A percentile compares a stretch with the other conserved stretches of the same genome.
Conservation (phyloP, 2,888 invertebrate species). For the Protophormia terraenovae region DNA sequence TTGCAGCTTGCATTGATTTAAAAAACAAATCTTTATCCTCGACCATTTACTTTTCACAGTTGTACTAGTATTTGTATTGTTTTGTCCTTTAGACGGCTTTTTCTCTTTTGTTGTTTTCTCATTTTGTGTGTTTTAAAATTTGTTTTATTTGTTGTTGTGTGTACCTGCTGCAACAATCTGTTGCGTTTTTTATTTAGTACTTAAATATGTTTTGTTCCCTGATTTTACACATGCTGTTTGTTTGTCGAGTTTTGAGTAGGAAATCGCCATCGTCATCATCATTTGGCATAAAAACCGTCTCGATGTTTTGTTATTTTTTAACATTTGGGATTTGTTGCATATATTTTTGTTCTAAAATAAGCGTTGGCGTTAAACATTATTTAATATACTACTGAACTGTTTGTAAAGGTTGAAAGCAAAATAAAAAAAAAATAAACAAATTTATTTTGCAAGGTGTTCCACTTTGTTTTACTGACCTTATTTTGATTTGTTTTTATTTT, state of each 20-base stretch:
- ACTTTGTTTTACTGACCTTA: conserved; percentile 61
- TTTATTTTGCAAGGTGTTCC: conserved; percentile 66
- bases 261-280: conserved; percentile 9
- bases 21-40: conserved; percentile 48
- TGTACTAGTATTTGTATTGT: background rate
- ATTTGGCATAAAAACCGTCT: conserved; percentile 50
- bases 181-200: conserved; percentile 55
- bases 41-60: conserved; percentile 20
- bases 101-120: conserved; percentile 3
- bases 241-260: conserved; percentile 2
- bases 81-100: conserved; percentile 47
- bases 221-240: conserved; percentile 53
- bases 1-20: conserved; percentile 66
- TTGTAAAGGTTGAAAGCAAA: too few relatives aligned
- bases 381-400: background rate
- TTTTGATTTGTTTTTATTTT: conserved; percentile 52
- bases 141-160: conserved; percentile 28
- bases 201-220: too few relatives aligned
- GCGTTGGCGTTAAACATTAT: conserved; percentile 53
- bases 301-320: conserved; percentile 12
- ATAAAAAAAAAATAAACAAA: conserved; percentile 9
- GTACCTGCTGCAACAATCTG: conserved; percentile 67
- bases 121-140: conserved; percentile 1
- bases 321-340: conserved; percentile 54
- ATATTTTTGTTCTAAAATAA: background rate